Evolutionary conservation across 2,888 invertebrate species (phyloP).

Genomic region (Cantharis nigra): DNA sequence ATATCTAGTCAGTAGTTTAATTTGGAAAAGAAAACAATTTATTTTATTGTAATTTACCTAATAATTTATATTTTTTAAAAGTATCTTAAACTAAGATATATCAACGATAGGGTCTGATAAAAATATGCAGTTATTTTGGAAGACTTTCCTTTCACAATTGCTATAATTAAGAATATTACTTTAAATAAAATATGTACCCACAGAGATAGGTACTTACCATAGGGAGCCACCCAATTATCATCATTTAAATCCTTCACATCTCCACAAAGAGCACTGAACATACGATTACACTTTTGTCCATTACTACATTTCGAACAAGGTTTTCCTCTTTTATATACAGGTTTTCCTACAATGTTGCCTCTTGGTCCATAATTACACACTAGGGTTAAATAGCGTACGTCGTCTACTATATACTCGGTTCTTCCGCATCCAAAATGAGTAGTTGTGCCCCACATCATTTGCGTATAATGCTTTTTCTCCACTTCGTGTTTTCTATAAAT

Average conservation of each 20-base stretch:
- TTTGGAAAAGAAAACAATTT: no score
- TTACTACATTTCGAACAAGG: constrained; percentile 2
- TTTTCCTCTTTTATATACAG: constrained; percentile 18
- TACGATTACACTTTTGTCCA: not conserved
- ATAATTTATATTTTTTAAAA: not conserved
- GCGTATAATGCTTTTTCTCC: constrained; percentile 25
- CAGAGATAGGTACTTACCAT: not conserved
- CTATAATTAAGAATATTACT: not conserved
- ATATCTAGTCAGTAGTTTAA: not conserved
- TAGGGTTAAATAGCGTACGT: not conserved
- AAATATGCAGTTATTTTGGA: not conserved
- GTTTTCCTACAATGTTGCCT: constrained; percentile 6
- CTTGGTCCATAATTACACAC: constrained; percentile 25
- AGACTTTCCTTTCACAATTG: not conserved
- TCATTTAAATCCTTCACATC: not conserved
- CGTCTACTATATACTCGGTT: not conserved
- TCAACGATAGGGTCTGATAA: not conserved
- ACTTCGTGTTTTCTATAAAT: no score
- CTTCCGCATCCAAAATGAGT: constrained; percentile 32
- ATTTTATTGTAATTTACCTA: not conserved
- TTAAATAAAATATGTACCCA: not conserved
- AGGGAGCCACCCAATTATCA: constrained; percentile 5
- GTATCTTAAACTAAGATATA: not conserved
- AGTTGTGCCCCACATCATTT: constrained; percentile 32
- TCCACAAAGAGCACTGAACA: constrained; percentile 6